These are phyloP conservation scores for Hyphantria cunea DNA, from an alignment of 1,140 invertebrate species.

Conservation along the genomic window DNA sequence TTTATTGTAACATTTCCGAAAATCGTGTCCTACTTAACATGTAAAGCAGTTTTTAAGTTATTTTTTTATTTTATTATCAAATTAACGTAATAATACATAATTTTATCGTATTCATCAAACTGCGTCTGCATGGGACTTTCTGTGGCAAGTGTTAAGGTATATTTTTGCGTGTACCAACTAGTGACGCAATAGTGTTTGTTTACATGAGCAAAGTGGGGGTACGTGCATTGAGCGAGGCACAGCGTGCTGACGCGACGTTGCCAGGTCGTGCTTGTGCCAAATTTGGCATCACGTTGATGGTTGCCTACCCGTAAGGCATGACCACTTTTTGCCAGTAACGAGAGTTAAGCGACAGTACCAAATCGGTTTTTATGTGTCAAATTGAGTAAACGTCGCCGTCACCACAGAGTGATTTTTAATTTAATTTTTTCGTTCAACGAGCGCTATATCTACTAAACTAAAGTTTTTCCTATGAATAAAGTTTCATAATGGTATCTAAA, in stretches of 20 bases:
- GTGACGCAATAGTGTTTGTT: constrained; percentile 74
- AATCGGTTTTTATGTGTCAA: constrained; percentile 35
- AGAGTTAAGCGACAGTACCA: constrained; percentile 21
- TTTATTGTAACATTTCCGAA: too few species aligned
- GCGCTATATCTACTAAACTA: too few species aligned
- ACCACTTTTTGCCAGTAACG: constrained; percentile 41
- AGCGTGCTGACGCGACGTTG: constrained; percentile 47
- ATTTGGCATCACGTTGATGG: constrained; percentile 50
- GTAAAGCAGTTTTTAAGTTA: too few species aligned
- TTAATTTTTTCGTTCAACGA: too few species aligned
- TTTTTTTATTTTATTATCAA: too few species aligned
- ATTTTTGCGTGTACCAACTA: constrained; percentile 40
- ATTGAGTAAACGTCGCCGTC: constrained; percentile 7
- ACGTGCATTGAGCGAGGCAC: constrained; percentile 58
- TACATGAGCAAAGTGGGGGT: constrained; percentile 61
- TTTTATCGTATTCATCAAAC: constrained; percentile 35
- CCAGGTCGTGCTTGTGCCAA: constrained; percentile 68
- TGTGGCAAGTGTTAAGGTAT: constrained; percentile 37
- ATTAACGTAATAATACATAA: constrained; percentile 34
- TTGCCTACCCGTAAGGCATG: constrained; percentile 29
- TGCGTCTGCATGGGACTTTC: constrained; percentile 9
- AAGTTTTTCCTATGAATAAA: too few species aligned
- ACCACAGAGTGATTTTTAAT: constrained; percentile 31
- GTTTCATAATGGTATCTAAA: too few species aligned
- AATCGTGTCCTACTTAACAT: too few species aligned